A percentile compares a stretch with the other conserved stretches of the same genome.
Conservation (phyloP, 1,140 invertebrate genomes). For the Ostrea denselamellosa region DNA sequence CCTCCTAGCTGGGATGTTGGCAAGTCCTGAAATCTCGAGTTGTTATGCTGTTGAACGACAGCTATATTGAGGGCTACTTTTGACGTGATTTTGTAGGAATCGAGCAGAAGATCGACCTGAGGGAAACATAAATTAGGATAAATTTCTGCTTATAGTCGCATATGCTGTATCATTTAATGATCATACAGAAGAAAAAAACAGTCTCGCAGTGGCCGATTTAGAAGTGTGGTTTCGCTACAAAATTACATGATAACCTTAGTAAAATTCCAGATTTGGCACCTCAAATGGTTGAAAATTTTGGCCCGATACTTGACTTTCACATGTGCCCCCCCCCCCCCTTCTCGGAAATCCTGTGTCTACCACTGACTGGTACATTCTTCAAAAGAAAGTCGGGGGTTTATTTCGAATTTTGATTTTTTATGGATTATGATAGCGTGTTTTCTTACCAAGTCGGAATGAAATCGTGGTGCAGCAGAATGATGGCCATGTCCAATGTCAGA, state of each 20-base stretch:
- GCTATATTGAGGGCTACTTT: not conserved
- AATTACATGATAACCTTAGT: too few relatives aligned
- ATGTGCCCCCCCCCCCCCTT: too few relatives aligned
- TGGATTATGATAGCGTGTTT: not conserved
- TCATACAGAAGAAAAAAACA: too few relatives aligned
- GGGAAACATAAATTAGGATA: not conserved
- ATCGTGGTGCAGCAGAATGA: not conserved
- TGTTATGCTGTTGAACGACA: not conserved
- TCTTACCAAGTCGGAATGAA: not conserved
- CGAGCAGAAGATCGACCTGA: not conserved
- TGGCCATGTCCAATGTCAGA: not conserved
- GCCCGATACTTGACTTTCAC: too few relatives aligned
- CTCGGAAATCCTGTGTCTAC: too few relatives aligned
- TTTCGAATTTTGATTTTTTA: not conserved
- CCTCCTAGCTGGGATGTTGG: not conserved
- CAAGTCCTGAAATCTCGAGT: not conserved
- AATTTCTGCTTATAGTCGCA: not conserved
- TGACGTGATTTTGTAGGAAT: not conserved
- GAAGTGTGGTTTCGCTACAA: too few relatives aligned
- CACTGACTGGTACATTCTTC: too few relatives aligned
- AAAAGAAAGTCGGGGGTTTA: too few relatives aligned
- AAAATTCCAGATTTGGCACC: too few relatives aligned
- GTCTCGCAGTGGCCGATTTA: too few relatives aligned
- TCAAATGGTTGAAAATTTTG: too few relatives aligned
- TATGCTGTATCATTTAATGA: too few relatives aligned